phyloP scores from a whole-genome alignment of 1,140 invertebrate genomes.

The Drosophila simulans region DNA sequence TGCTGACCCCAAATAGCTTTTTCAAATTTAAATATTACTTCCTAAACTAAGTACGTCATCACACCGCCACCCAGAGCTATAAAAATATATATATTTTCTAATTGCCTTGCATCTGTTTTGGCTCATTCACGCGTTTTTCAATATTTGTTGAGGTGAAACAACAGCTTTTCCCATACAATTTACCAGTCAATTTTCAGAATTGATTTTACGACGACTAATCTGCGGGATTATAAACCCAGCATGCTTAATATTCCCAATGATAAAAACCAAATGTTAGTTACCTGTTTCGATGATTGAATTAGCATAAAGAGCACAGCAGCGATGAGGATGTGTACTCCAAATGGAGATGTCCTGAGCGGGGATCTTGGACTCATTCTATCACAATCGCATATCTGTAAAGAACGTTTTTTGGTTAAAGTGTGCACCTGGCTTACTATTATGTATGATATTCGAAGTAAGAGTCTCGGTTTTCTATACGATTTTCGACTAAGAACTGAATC shows the following conservation, averaged over 20 bases:
- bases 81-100: conserved; percentile 1
- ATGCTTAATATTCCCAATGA: no score
- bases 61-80: not conserved
- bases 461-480: not conserved
- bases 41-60: not conserved
- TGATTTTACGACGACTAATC: not conserved
- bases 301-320: conserved; percentile 19
- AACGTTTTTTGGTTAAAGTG: not conserved
- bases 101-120: conserved; percentile 34
- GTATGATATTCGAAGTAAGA: no score
- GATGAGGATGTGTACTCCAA: conserved; percentile 31
- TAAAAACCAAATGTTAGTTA: not conserved
- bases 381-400: conserved; percentile 48
- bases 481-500: conserved; percentile 1
- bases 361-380: conserved; percentile 34
- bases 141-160: not conserved
- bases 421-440: not conserved
- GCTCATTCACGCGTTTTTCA: conserved; percentile 10
- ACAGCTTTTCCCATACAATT: not conserved
- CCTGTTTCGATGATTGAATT: conserved; percentile 46
- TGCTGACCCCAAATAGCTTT: not conserved
- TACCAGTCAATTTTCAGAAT: not conserved
- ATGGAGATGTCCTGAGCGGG: conserved; percentile 29
- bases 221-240: no score
- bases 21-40: not conserved